phyloP scores from a whole-genome alignment of 2,888 invertebrate species.

The Hypselothyrea guttata region DNA sequence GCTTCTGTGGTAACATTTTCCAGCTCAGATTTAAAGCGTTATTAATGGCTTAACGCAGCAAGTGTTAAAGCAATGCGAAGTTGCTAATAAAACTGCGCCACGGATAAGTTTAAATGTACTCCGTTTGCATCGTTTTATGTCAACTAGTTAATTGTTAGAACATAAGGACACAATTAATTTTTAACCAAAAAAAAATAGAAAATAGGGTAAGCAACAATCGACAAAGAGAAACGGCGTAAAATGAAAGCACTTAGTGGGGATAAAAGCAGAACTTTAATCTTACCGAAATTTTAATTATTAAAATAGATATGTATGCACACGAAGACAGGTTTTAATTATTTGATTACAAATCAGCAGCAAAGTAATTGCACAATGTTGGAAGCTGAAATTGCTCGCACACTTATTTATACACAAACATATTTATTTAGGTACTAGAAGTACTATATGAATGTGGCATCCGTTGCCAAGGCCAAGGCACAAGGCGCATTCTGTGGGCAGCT shows the following conservation, averaged over 20 bases:
- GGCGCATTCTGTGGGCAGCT: constrained; percentile 15
- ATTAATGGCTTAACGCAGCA: constrained; percentile 33
- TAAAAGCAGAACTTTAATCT: too few relatives aligned
- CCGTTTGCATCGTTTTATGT: background rate
- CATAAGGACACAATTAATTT: constrained; percentile 4
- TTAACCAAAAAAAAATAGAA: background rate
- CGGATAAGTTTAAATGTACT: constrained; percentile 13
- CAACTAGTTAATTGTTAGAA: background rate
- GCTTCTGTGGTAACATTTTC: constrained; percentile 2
- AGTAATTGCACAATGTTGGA: too few relatives aligned
- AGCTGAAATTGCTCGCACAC: background rate
- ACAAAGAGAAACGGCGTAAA: too few relatives aligned
- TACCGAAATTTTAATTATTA: too few relatives aligned
- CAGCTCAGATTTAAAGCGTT: constrained; percentile 13
- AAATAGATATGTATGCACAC: too few relatives aligned
- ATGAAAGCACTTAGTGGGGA: too few relatives aligned
- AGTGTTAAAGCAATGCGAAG: constrained; percentile 4
- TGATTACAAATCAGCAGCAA: too few relatives aligned
- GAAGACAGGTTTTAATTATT: too few relatives aligned
- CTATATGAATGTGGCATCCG: background rate
- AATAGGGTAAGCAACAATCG: background rate
- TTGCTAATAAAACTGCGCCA: background rate
- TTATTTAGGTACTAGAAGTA: too few relatives aligned
- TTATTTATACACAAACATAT: too few relatives aligned
- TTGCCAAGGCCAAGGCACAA: constrained; percentile 39